Evolutionary conservation across 2,888 invertebrate genomes (phyloP).

Genomic region (Seira musarum): DNA sequence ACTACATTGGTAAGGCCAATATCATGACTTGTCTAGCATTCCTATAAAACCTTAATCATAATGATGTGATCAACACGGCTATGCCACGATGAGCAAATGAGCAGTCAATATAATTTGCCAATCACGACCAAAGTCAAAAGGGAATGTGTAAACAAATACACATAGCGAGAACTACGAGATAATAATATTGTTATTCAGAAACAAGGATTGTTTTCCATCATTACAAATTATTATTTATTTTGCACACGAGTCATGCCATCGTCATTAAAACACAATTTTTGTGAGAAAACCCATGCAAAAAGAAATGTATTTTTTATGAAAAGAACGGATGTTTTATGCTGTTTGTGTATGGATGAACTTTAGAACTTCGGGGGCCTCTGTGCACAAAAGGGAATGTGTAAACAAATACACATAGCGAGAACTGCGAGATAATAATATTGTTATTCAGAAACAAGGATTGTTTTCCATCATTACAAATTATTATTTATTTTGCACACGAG

Average conservation of each 20-base stretch:
- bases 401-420: background rate
- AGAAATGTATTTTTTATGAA: no score
- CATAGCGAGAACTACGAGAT: background rate
- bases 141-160: slow-evolving; percentile 13
- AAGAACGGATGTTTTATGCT: background rate
- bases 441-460: slow-evolving; percentile 6
- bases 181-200: background rate
- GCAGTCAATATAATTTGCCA: slow-evolving; percentile 49
- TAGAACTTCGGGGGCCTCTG: slow-evolving; percentile 16
- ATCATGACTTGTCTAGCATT: slow-evolving; percentile 23
- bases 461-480: slow-evolving; percentile 36
- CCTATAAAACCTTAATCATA: background rate
- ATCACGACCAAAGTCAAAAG: slow-evolving; percentile 44
- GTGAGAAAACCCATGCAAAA: background rate
- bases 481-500: slow-evolving; percentile 58
- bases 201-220: slow-evolving; percentile 17
- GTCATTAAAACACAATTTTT: background rate
- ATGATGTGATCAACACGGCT: slow-evolving; percentile 17
- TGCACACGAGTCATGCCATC: slow-evolving; percentile 46
- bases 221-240: slow-evolving; percentile 55
- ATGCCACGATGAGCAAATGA: slow-evolving; percentile 15
- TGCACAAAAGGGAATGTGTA: no score
- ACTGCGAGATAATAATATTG: background rate
- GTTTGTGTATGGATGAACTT: background rate
- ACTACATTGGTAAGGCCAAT: slow-evolving; percentile 11